These are phyloP conservation scores for Lophius americanus DNA, from an alignment of 2,797 vertebrate species.

Conservation along the genomic window DNA sequence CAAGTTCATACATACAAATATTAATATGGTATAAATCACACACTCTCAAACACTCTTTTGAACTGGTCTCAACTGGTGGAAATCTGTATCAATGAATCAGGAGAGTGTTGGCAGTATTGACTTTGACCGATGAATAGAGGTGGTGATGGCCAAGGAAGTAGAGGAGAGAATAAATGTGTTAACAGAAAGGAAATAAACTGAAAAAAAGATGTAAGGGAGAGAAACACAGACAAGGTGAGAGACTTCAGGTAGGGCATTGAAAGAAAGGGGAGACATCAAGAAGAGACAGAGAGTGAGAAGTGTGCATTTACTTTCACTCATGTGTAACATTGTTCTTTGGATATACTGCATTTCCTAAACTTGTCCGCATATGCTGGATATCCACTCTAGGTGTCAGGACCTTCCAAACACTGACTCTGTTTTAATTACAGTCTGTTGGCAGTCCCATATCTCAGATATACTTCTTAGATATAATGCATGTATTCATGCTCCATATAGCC, in stretches of 20 bases:
- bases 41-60: slow-evolving; percentile 4
- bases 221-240: too few species aligned
- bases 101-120: not conserved
- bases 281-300: too few species aligned
- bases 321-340: not conserved
- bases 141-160: too few species aligned
- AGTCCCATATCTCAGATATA: slow-evolving; percentile 8
- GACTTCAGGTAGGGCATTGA: too few species aligned
- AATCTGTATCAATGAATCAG: too few species aligned
- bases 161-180: too few species aligned
- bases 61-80: too few species aligned
- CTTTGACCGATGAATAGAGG: not conserved
- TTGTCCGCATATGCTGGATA: not conserved
- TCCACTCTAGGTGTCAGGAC: too few species aligned
- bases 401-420: slow-evolving; percentile 4
- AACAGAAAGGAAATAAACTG: too few species aligned
- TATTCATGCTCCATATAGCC: not conserved
- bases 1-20: slow-evolving; percentile 3
- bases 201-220: too few species aligned
- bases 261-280: too few species aligned
- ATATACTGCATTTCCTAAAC: slow-evolving; percentile 4
- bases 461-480: slow-evolving; percentile 8
- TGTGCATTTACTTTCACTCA: too few species aligned
- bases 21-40: not conserved
- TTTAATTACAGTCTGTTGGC: slow-evolving; percentile 15